Conservation (phyloP, 2,797 vertebrate genomes). For the Argya squamiceps region DNA sequence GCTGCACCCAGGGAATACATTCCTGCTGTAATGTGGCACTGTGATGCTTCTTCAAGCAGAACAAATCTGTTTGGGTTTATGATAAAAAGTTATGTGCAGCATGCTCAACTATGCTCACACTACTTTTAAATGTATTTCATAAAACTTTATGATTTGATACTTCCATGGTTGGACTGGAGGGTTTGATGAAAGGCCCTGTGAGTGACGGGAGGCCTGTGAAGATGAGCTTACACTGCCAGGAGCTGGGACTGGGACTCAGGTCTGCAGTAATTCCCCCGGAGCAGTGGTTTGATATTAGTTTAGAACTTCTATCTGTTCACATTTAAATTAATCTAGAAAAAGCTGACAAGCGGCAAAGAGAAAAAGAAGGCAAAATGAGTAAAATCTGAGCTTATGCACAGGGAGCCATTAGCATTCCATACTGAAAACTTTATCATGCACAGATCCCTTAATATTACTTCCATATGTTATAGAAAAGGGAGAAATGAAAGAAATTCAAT, state of each 20-base stretch:
- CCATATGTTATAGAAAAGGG: conserved; percentile 12
- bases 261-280: not conserved
- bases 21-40: rapidly evolving
- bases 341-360: not conserved
- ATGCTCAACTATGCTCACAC: not conserved
- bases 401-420: not conserved
- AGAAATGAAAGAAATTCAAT: conserved; percentile 55
- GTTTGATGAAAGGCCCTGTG: not conserved
- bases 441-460: conserved; percentile 26
- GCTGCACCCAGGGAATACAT: not conserved
- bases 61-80: not conserved
- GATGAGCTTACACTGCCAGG: not conserved
- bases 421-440: conserved; percentile 12
- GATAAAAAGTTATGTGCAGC: not conserved
- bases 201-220: not conserved
- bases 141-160: not conserved
- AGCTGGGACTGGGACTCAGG: not conserved
- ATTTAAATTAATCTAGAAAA: not conserved
- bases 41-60: not conserved
- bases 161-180: not conserved
- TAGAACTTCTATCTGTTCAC: not conserved
- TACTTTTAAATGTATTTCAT: not conserved
- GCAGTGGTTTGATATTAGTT: not conserved
- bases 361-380: not conserved
- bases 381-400: not conserved